A percentile compares a stretch with the other conserved stretches of the same genome.
These are phyloP conservation scores for Cheirogaleus major DNA, from an alignment of 2,797 vertebrate species.

Conservation along the genomic window DNA sequence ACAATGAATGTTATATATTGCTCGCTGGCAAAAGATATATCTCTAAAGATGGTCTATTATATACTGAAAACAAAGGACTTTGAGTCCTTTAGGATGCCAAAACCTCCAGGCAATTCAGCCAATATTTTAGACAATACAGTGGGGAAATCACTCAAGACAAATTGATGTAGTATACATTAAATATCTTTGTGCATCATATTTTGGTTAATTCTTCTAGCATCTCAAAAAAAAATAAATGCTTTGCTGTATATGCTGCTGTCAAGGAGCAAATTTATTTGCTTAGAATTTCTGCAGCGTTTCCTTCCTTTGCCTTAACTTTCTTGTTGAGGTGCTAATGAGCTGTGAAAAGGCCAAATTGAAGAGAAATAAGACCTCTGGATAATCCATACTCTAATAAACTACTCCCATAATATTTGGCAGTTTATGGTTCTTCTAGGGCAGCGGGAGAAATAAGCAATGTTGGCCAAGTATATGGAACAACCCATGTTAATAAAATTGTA, in stretches of 20 bases:
- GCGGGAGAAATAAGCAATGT: background rate
- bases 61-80: background rate
- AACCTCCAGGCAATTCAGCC: background rate
- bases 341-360: slow-evolving; percentile 70
- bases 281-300: slow-evolving; percentile 42
- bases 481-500: background rate
- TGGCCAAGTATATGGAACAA: slow-evolving; percentile 8
- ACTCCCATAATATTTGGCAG: slow-evolving; percentile 44
- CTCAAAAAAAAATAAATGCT: background rate
- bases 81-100: background rate
- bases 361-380: slow-evolving; percentile 56
- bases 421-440: slow-evolving; percentile 47
- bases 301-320: slow-evolving; percentile 57
- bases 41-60: background rate
- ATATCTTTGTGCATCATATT: background rate
- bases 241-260: background rate
- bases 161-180: background rate
- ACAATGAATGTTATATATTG: background rate
- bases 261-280: slow-evolving; percentile 43
- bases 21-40: background rate
- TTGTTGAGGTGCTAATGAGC: slow-evolving; percentile 70
- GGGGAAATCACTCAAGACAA: background rate
- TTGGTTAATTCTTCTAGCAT: slow-evolving; percentile 15
- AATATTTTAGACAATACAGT: background rate
- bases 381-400: slow-evolving; percentile 64